A percentile compares a stretch with the other conserved stretches of the same genome.
Evolutionary conservation across 2,888 invertebrate species (phyloP).

Genomic region (Uloborus plumipes): DNA sequence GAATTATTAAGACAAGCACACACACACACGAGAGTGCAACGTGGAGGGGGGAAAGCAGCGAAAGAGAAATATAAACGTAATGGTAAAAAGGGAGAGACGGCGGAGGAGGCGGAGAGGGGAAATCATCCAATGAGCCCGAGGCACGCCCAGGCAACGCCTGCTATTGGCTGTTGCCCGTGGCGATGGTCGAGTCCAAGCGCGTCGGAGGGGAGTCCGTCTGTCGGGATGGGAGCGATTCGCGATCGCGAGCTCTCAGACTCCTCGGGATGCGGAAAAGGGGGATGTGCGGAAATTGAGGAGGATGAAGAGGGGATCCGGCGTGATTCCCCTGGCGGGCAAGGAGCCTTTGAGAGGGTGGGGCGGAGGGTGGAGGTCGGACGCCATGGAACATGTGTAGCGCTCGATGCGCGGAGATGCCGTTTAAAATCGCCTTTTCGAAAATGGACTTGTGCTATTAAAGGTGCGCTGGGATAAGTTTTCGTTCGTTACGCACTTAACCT

Average conservation of each 20-base stretch:
- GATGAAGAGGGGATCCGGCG: neutral
- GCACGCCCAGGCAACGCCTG: slow-evolving; percentile 60
- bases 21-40: slow-evolving; percentile 12
- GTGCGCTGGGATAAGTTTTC: too few relatives aligned
- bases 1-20: slow-evolving; percentile 60
- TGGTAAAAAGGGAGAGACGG: slow-evolving; percentile 14
- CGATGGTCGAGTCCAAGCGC: slow-evolving; percentile 46
- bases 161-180: slow-evolving; percentile 64
- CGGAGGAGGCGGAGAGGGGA: slow-evolving; percentile 26
- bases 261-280: slow-evolving; percentile 9
- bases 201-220: slow-evolving; percentile 18
- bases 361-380: neutral
- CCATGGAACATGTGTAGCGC: too few relatives aligned
- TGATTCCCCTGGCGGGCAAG: too few relatives aligned
- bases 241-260: slow-evolving; percentile 26
- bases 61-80: slow-evolving; percentile 58
- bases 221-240: slow-evolving; percentile 55
- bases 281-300: slow-evolving; percentile 20
- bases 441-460: too few relatives aligned
- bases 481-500: too few relatives aligned
- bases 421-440: too few relatives aligned
- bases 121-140: slow-evolving; percentile 63
- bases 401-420: too few relatives aligned
- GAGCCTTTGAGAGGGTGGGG: slow-evolving; percentile 2
- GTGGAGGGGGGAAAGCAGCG: slow-evolving; percentile 18